Evolutionary conservation across 2,113 vertebrate genomes (phyloP), one percentile per base, ranked within the genome.

Genomic region (Xenopus laevis): DNA sequence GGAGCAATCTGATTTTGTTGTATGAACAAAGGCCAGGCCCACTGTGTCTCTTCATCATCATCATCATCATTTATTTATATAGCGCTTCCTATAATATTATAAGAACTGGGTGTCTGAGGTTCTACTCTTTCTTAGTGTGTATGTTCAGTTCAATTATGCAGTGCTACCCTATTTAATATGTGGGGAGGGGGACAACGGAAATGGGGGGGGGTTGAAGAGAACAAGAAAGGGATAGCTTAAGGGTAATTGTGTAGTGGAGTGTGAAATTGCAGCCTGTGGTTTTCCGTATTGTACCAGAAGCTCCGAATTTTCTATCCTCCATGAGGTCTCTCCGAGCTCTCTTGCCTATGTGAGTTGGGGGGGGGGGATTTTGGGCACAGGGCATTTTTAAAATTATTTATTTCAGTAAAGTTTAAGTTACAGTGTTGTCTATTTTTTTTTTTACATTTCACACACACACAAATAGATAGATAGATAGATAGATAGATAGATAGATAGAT

Each of bases 241-340:
- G 95, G 96, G 94, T 92, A 89, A 95, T 93, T 96, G 95, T 94
- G 94, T 95, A 92, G 86, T 90, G 89, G 93, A 94, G 90, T 95
- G 96, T 98, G 96, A 98, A 98, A 98, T 98, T 98, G 95, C 94
- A 95, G 94, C 95, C 95, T 92, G 89, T 92, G 95, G 95, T 94
- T 95, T 93, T 95, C 95, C 96, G 95, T 96, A 97, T 98, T 96
- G 94, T 95, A 97, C 92, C 95, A 98, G 94, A 96, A 96, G 94
- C 94, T 94, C 93, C 96, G 93, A 95, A 97, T 94, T 93, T 89
- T 91, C 91, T 92, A 92, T 92, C 93, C 95, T 89, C 93, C 92
- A 92, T 92, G 92, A 90, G 94, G 82, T 91, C 89, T 87, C 86
- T 53, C 59, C 55, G 57, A 67, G 55, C 16, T 55, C 66, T 50